Evolutionary conservation across 2,113 vertebrate species (phyloP), one percentile per base, ranked within the genome.

Genomic region (Sylvilagus bachmani): DNA sequence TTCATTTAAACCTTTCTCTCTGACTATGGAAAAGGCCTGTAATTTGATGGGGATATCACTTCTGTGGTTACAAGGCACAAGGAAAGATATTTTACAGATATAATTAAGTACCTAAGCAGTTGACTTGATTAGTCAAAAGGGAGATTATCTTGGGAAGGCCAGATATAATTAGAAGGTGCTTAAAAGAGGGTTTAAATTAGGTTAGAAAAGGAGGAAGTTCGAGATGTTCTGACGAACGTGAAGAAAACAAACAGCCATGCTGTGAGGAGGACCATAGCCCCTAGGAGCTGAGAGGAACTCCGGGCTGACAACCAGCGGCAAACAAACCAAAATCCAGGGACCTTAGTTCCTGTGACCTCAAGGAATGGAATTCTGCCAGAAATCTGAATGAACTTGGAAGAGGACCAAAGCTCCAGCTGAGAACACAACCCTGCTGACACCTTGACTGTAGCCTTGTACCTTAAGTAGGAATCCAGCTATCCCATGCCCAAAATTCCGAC

Each of bases 91-190:
- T 92, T 67, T 93, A 29, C 24, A 81, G 80, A 36, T 90, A 27
- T 66, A 91, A 78, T 70, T 91, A 74, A 75, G 25, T 64, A 51
- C 36, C 51, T 86, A 71, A 44, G 90, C 53, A 90, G 53, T 38
- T 96, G 62, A 85, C 27, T 49, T 86, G 66, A 94, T 92, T 94
- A 78, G 49, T 89, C n/a, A 73, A 82, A 79, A 81, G 12, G 31
- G 38, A 95, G 38, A 79, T 31, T 78, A 73, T 53, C 8, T 27
- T 69, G n/a, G 67, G 53, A 90, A 38, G 33, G 13, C 38, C 53
- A 77, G 49, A 81, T 21, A 25, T 82, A 94, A 86, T 86, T 38
- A 89, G 22, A 4, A 13, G 86, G 16, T 62, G 25, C 51, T 61
- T 86, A 58, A 88, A 93, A 77, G n/a, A 31, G 22, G 38, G 25